These are phyloP conservation scores for Chrysina gloriosa DNA, from an alignment of 2,888 invertebrate species.

Conservation along the genomic window DNA sequence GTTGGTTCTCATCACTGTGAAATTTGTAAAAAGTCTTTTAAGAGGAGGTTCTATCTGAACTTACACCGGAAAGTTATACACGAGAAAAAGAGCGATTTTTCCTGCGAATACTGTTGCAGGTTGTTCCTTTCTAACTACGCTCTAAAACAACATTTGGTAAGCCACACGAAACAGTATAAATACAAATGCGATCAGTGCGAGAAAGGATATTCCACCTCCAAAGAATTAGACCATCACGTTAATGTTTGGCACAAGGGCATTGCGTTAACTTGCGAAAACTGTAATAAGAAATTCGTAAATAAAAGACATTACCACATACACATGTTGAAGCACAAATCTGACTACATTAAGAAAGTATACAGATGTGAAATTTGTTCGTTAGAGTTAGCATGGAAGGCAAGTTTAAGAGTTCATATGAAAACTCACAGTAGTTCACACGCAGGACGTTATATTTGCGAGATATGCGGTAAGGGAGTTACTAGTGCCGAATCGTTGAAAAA, in stretches of 20 bases:
- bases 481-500: slow-evolving; percentile 43
- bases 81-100: not conserved
- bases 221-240: slow-evolving; percentile 48
- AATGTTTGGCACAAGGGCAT: slow-evolving; percentile 44
- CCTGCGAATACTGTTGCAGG: slow-evolving; percentile 51
- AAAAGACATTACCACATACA: slow-evolving; percentile 48
- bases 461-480: slow-evolving; percentile 61
- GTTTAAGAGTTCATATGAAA: slow-evolving; percentile 42
- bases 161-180: not conserved
- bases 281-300: slow-evolving; percentile 46
- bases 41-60: slow-evolving; percentile 1
- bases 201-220: slow-evolving; percentile 55
- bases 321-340: slow-evolving; percentile 31
- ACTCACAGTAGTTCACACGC: slow-evolving; percentile 42
- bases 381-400: slow-evolving; percentile 1
- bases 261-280: slow-evolving; percentile 53
- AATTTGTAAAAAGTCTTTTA: slow-evolving; percentile 41
- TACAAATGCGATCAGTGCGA: slow-evolving; percentile 55
- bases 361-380: slow-evolving; percentile 48
- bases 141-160: slow-evolving; percentile 65
- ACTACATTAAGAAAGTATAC: slow-evolving; percentile 41
- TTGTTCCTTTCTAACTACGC: slow-evolving; percentile 68
- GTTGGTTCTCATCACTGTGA: too few species aligned
- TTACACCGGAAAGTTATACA: slow-evolving; percentile 5
- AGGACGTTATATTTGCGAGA: slow-evolving; percentile 55